These are phyloP conservation scores for Palythoa grandis DNA, from an alignment of 92 coral and sea anemone species.

Conservation along the genomic window DNA sequence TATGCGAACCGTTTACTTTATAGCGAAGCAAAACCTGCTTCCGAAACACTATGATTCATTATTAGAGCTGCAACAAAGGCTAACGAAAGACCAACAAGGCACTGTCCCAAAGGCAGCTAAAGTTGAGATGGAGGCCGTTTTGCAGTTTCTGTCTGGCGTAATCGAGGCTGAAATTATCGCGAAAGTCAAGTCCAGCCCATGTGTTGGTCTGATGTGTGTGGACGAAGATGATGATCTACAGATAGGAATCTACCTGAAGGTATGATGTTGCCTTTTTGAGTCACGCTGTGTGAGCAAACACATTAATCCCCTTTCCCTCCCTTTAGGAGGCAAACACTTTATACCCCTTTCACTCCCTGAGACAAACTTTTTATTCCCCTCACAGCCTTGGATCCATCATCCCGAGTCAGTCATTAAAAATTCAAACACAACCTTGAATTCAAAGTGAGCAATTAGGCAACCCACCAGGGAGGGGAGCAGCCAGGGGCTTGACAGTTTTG, in stretches of 20 bases:
- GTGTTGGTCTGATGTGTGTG: slow-evolving; percentile 1
- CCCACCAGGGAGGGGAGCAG: too few species aligned
- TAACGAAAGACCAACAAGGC: neutral
- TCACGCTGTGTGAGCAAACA: too few species aligned
- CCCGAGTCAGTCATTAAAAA: too few species aligned
- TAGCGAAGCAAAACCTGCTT: neutral
- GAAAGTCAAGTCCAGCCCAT: neutral
- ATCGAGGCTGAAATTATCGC: neutral
- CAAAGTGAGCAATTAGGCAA: too few species aligned
- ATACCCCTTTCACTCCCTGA: too few species aligned
- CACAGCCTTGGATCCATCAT: too few species aligned
- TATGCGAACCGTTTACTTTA: neutral
- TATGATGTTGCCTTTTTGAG: neutral
- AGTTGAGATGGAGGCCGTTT: neutral
- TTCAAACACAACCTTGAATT: too few species aligned
- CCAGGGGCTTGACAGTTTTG: too few species aligned
- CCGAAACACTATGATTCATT: neutral
- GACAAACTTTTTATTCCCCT: too few species aligned
- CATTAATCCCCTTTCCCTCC: too few species aligned
- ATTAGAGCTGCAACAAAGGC: neutral
- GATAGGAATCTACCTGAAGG: neutral
- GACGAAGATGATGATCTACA: neutral
- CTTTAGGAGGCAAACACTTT: too few species aligned
- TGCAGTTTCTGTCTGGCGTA: neutral
- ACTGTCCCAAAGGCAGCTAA: neutral